Percentiles rank a stretch among this genome's conserved stretches.
Evolutionary conservation across 2,888 invertebrate species (phyloP).

Genomic region (Miltochrista miniata): DNA sequence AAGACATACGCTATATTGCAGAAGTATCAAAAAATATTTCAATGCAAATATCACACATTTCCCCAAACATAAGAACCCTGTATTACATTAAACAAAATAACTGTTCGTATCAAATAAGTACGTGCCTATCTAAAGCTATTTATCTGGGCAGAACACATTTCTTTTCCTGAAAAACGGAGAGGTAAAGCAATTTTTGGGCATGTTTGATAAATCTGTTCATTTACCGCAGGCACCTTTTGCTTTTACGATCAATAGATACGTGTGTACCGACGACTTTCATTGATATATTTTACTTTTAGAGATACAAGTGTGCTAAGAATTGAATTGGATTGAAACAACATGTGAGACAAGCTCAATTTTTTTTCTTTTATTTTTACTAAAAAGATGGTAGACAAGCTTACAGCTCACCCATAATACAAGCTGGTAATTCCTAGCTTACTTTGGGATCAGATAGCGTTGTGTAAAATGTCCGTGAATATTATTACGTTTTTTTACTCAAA

Average conservation of each 20-base stretch:
- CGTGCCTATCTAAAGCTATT: constrained; percentile 23
- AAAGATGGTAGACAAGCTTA: too few relatives aligned
- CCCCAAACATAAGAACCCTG: background rate
- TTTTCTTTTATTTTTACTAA: too few relatives aligned
- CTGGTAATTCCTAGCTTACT: too few relatives aligned
- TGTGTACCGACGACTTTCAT: constrained; percentile 9
- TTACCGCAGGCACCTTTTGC: constrained; percentile 7
- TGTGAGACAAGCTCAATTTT: too few relatives aligned
- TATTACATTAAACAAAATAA: constrained; percentile 4
- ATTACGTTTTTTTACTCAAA: too few relatives aligned
- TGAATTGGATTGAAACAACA: too few relatives aligned
- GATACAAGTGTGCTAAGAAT: background rate
- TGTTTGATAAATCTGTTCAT: constrained; percentile 18
- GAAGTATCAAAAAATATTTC: too few relatives aligned
- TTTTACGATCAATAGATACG: constrained; percentile 10
- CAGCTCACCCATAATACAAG: too few relatives aligned
- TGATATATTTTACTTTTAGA: constrained; percentile 1
- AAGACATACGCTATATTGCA: too few relatives aligned
- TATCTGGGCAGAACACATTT: constrained; percentile 16
- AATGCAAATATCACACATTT: too few relatives aligned
- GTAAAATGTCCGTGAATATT: too few relatives aligned
- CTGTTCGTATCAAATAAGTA: constrained; percentile 7
- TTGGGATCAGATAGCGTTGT: too few relatives aligned
- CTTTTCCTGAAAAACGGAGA: constrained; percentile 9
- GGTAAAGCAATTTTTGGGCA: constrained; percentile 22